Conservation (phyloP, 2,113 vertebrate genomes). For the Puffinus mauretanicus region DNA sequence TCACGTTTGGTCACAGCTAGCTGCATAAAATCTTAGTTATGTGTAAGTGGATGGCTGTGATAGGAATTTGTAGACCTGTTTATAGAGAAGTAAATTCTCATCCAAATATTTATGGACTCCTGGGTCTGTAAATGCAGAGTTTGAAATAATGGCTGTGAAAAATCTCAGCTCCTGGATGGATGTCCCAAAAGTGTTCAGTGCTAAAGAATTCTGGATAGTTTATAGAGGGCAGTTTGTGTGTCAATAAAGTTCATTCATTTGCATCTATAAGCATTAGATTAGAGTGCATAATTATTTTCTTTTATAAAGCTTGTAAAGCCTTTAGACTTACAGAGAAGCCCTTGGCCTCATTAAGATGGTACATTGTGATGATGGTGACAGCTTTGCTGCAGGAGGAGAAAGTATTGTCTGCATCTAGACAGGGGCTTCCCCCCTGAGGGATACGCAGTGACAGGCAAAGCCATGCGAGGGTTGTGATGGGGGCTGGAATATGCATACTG, state of each 20-base stretch:
- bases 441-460: background rate
- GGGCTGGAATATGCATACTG: background rate
- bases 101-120: background rate
- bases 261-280: background rate
- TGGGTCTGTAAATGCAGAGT: background rate
- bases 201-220: background rate
- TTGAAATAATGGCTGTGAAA: background rate
- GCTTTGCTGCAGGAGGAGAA: background rate
- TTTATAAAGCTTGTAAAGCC: background rate
- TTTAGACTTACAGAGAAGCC: background rate
- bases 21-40: background rate
- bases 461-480: fast-evolving
- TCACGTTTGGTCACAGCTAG: background rate
- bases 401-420: background rate
- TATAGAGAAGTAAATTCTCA: background rate
- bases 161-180: background rate
- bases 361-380: background rate
- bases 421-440: background rate
- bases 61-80: background rate
- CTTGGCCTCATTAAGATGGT: background rate
- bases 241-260: background rate
- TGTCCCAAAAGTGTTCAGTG: background rate
- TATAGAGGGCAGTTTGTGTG: background rate
- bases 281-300: background rate
- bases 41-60: background rate